These are phyloP conservation scores for Pseudanteris insignis DNA, from an alignment of 2,888 invertebrate species.

Conservation along the genomic window DNA sequence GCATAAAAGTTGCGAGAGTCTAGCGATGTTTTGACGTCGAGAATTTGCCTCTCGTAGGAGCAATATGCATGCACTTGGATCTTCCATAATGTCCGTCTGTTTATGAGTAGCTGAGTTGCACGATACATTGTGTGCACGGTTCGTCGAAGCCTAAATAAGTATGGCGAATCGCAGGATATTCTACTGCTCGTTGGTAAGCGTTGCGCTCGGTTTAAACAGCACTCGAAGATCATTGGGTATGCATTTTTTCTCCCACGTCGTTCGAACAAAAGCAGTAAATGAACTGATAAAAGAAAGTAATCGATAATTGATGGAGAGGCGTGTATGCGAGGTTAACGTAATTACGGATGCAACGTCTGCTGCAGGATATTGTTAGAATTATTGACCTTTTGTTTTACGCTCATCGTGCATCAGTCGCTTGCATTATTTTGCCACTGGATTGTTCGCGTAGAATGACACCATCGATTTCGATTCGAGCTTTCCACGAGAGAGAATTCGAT, in stretches of 20 bases:
- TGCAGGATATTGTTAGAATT: conserved; percentile 32
- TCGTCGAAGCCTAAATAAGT: conserved; percentile 37
- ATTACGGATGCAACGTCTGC: too few relatives aligned
- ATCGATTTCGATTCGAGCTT: not conserved
- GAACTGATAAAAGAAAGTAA: conserved; percentile 36
- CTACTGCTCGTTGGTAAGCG: conserved; percentile 10
- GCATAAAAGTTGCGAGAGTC: conserved; percentile 23
- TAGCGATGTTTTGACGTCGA: conserved; percentile 32
- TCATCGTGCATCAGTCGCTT: conserved; percentile 5
- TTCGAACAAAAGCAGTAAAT: conserved; percentile 40
- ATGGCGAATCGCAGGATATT: conserved; percentile 35
- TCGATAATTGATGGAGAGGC: conserved; percentile 28
- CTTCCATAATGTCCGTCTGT: conserved; percentile 28
- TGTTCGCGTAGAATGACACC: conserved; percentile 8
- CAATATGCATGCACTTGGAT: conserved; percentile 29
- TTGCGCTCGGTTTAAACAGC: conserved; percentile 40
- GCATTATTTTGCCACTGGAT: conserved; percentile 20
- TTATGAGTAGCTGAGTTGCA: conserved; percentile 11
- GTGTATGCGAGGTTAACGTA: conserved; percentile 29
- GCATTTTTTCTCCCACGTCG: conserved; percentile 30
- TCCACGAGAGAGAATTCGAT: too few relatives aligned
- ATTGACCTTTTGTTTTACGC: conserved; percentile 20
- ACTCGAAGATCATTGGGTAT: conserved; percentile 35
- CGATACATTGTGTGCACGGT: conserved; percentile 22
- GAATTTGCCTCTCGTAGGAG: conserved; percentile 9